These are phyloP conservation scores for Girardinus metallicus DNA, from an alignment of 2,797 vertebrate species.

Conservation along the genomic window DNA sequence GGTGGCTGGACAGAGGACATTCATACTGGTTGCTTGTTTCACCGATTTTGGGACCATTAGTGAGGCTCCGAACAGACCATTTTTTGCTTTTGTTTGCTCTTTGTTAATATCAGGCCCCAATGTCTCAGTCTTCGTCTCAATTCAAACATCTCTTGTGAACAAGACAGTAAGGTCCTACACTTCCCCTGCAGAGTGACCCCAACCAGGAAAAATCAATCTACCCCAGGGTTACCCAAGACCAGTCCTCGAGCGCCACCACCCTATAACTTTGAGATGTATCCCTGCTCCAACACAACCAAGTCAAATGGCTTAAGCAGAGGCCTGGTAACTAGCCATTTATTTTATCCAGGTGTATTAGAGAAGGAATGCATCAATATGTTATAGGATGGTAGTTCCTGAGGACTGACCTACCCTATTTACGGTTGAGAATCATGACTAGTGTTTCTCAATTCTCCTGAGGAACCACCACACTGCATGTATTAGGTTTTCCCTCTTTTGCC, in stretches of 20 bases:
- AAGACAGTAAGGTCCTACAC: neutral
- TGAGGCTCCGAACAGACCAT: neutral
- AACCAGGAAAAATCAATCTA: neutral
- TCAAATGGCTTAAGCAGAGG: too few relatives aligned
- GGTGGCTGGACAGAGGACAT: neutral
- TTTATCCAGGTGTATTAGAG: too few relatives aligned
- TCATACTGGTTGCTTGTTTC: neutral
- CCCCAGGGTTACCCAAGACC: too few relatives aligned
- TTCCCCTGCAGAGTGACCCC: neutral
- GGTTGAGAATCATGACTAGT: neutral
- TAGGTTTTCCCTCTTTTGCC: too few relatives aligned
- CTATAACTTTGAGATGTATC: too few relatives aligned
- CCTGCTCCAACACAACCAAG: too few relatives aligned
- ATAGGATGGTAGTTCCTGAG: too few relatives aligned
- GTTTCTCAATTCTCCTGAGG: too few relatives aligned
- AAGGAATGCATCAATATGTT: too few relatives aligned
- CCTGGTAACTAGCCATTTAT: too few relatives aligned
- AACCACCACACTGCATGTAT: too few relatives aligned
- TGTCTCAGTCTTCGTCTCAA: neutral
- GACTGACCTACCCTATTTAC: neutral
- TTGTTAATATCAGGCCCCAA: neutral
- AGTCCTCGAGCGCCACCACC: too few relatives aligned
- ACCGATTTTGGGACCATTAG: neutral
- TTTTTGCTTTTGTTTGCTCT: neutral
- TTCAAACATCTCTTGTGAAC: neutral